Percentiles rank a stretch among this genome's conserved stretches.
Evolutionary conservation across 2,888 invertebrate species (phyloP).

Genomic region (Tetragonula carbonaria): DNA sequence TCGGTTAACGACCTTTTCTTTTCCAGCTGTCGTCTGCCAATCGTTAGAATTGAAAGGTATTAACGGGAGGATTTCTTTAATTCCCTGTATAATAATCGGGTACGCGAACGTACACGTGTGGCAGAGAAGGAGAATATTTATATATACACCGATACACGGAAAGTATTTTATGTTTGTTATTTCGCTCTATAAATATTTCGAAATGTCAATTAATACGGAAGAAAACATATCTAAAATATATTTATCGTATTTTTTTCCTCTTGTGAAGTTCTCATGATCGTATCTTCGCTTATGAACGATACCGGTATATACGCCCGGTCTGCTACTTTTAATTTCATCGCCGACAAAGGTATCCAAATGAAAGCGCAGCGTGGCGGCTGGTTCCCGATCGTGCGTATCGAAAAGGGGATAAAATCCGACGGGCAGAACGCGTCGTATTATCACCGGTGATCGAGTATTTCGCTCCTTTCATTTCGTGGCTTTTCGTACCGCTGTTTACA

Average conservation of each 20-base stretch:
- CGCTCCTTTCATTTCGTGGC: conserved; percentile 10
- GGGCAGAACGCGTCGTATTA: not conserved
- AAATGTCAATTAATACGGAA: too few relatives aligned
- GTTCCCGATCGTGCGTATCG: not conserved
- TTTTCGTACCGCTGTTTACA: conserved; percentile 4
- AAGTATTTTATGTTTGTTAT: too few relatives aligned
- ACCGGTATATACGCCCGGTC: not conserved
- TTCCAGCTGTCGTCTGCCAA: conserved; percentile 21
- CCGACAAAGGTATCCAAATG: not conserved
- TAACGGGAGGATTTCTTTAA: conserved; percentile 48
- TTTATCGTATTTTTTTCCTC: not conserved
- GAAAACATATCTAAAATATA: too few relatives aligned
- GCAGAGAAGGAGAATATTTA: too few relatives aligned
- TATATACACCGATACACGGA: too few relatives aligned
- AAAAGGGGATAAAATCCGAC: conserved; percentile 6
- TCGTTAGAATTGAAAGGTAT: conserved; percentile 37
- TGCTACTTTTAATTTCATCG: not conserved
- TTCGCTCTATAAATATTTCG: too few relatives aligned
- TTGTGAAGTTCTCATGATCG: not conserved
- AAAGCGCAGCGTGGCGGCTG: not conserved
- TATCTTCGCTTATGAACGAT: not conserved
- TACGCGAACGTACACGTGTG: not conserved
- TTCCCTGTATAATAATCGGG: conserved; percentile 16
- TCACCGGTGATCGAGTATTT: not conserved
- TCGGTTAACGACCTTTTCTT: conserved; percentile 54